phyloP scores from a whole-genome alignment of 2,113 vertebrate species.

The Fulica atra region DNA sequence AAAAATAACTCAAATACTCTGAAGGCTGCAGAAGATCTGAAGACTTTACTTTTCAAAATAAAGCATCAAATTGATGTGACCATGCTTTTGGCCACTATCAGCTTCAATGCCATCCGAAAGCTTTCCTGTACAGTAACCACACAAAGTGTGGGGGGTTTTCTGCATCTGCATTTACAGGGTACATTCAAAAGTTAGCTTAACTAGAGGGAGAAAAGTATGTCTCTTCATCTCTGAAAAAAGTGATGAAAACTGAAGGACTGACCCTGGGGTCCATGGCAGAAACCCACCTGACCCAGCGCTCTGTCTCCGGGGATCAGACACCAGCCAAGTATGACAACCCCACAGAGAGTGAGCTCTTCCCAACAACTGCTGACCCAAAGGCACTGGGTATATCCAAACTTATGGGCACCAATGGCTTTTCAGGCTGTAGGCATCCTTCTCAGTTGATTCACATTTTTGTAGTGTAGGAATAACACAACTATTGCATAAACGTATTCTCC shows the following conservation, averaged over 20 bases:
- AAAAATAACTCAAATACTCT: background rate
- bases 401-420: fast-evolving
- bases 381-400: background rate
- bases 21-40: background rate
- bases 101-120: background rate
- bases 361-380: background rate
- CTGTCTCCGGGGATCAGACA: fast-evolving
- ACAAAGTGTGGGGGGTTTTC: background rate
- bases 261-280: background rate
- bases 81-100: background rate
- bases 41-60: background rate
- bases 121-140: background rate
- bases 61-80: background rate
- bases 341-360: background rate
- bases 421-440: background rate
- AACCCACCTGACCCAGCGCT: background rate
- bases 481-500: background rate
- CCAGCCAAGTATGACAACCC: background rate
- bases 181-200: background rate
- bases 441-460: background rate
- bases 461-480: fast-evolving
- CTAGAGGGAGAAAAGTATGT: background rate
- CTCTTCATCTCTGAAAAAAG: background rate
- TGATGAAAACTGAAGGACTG: background rate
- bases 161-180: background rate